Evolutionary conservation across 2,797 vertebrate species (phyloP).

Genomic region (Halcyon chelicuti): DNA sequence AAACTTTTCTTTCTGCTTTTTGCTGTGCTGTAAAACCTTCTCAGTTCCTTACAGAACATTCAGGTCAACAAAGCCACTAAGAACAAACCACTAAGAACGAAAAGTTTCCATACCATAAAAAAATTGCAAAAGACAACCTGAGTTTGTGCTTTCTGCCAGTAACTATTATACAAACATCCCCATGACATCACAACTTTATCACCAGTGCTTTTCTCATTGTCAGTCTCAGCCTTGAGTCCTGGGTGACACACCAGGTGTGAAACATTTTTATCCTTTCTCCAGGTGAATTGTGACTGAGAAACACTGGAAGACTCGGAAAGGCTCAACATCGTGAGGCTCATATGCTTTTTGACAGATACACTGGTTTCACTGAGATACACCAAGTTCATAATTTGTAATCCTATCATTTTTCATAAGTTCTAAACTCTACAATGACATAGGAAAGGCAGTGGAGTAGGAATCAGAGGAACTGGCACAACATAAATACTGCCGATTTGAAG

Average conservation of each 20-base stretch:
- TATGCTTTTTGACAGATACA: not conserved
- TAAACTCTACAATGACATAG: not conserved
- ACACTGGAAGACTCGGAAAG: not conserved
- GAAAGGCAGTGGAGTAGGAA: not conserved
- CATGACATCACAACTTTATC: not conserved
- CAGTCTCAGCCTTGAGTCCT: not conserved
- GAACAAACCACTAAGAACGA: not conserved
- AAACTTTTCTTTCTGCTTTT: not conserved
- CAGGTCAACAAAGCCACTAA: not conserved
- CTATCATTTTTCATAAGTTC: not conserved
- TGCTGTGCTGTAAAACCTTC: not conserved
- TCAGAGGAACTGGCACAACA: not conserved
- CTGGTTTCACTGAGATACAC: not conserved
- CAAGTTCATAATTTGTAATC: not conserved
- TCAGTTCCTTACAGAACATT: not conserved
- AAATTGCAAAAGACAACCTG: not conserved
- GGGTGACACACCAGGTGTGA: not conserved
- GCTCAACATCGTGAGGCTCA: fast-evolving
- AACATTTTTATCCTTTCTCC: not conserved
- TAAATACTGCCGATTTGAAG: not conserved
- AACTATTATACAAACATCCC: not conserved
- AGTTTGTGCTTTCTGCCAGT: not conserved
- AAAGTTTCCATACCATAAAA: not conserved
- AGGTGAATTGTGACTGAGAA: not conserved
- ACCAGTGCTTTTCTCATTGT: not conserved